These are phyloP conservation scores for Drosophila funebris DNA, from an alignment of 1,140 invertebrate species.

Conservation along the genomic window DNA sequence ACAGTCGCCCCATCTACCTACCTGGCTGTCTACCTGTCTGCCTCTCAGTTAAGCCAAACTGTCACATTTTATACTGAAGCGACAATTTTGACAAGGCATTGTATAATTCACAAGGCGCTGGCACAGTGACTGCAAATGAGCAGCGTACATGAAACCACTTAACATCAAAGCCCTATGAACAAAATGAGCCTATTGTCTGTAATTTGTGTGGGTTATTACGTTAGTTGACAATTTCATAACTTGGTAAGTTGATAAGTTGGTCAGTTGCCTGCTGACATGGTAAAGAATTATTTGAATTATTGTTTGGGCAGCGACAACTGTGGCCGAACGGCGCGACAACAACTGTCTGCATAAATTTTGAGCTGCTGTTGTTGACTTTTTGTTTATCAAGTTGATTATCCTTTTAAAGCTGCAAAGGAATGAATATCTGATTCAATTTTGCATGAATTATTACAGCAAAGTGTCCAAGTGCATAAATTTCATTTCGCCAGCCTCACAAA, in stretches of 20 bases:
- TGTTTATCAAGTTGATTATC: constrained; percentile 79
- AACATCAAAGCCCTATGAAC: not conserved
- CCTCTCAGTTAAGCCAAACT: constrained; percentile 16
- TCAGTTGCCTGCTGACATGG: constrained; percentile 32
- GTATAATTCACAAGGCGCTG: constrained; percentile 19
- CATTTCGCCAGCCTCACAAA: constrained; percentile 54
- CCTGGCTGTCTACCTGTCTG: constrained; percentile 3
- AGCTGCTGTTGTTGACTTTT: constrained; percentile 32
- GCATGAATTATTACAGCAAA: constrained; percentile 80
- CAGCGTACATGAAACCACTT: constrained; percentile 1
- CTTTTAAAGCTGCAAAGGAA: constrained; percentile 77
- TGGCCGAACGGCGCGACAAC: not conserved
- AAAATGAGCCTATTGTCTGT: not conserved
- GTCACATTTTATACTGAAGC: constrained; percentile 21
- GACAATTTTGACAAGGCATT: constrained; percentile 44
- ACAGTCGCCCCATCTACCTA: constrained; percentile 4
- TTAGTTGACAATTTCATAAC: constrained; percentile 1
- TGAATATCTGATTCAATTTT: constrained; percentile 83
- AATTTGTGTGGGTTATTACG: constrained; percentile 1
- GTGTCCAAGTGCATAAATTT: constrained; percentile 83
- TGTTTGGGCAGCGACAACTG: constrained; percentile 41
- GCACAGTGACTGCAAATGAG: constrained; percentile 12
- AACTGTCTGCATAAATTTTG: constrained; percentile 61
- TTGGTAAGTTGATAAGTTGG: constrained; percentile 21
- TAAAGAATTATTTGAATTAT: constrained; percentile 48